phyloP scores from a whole-genome alignment of 1,140 invertebrate genomes.

The Pseudomyrmex flavicornis region DNA sequence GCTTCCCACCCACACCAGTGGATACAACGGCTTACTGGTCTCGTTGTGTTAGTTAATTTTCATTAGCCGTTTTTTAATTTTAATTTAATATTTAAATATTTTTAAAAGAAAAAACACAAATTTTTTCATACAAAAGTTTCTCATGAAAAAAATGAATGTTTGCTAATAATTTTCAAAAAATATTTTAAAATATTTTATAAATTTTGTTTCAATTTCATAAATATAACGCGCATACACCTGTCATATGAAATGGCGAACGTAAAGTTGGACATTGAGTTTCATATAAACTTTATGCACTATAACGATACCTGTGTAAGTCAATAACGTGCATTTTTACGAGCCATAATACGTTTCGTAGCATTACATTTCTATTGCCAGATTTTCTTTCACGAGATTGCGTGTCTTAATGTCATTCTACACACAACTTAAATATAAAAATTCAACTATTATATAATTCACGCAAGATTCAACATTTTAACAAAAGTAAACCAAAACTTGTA shows the following conservation, averaged over 20 bases:
- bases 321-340: conserved; percentile 42
- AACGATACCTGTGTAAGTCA: conserved; percentile 30
- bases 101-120: too few relatives aligned
- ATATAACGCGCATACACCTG: too few relatives aligned
- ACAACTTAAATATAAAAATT: background rate
- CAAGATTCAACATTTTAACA: background rate
- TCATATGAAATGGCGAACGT: background rate
- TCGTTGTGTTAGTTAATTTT: too few relatives aligned
- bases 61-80: too few relatives aligned
- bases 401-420: conserved; percentile 9
- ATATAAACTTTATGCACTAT: conserved; percentile 32
- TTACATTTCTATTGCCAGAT: background rate
- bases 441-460: background rate
- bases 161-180: background rate
- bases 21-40: too few relatives aligned
- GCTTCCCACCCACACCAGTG: too few relatives aligned
- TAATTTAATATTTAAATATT: too few relatives aligned
- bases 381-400: background rate
- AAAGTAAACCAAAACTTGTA: background rate
- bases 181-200: background rate
- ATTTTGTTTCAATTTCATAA: too few relatives aligned
- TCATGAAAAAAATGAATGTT: background rate
- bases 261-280: background rate
- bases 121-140: background rate
- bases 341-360: background rate